phyloP scores from a whole-genome alignment of 2,797 vertebrate species.

The Manis pentadactyla region DNA sequence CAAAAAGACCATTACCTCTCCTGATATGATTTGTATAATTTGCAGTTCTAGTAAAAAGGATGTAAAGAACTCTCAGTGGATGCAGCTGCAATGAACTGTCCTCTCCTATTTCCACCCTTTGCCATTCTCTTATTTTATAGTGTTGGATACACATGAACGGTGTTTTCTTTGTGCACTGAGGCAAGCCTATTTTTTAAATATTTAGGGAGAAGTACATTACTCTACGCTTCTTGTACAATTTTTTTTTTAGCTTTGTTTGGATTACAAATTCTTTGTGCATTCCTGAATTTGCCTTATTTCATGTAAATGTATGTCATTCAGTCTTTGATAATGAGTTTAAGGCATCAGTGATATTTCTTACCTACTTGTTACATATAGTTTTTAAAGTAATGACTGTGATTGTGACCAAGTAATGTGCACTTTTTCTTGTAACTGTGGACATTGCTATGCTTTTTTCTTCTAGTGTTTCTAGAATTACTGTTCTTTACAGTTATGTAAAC shows the following conservation, averaged over 20 bases:
- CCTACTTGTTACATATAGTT: slow-evolving; percentile 92
- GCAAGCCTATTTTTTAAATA: slow-evolving; percentile 88
- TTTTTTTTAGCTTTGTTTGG: slow-evolving; percentile 88
- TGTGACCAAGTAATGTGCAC: slow-evolving; percentile 94
- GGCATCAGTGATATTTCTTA: slow-evolving; percentile 91
- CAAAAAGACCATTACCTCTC: slow-evolving; percentile 85
- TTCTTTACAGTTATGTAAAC: slow-evolving; percentile 90
- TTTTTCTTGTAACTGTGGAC: slow-evolving; percentile 93
- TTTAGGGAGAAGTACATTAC: slow-evolving; percentile 88
- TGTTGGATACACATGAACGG: slow-evolving; percentile 87
- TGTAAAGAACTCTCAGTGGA: slow-evolving; percentile 86
- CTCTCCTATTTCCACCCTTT: slow-evolving; percentile 72
- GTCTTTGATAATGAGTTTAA: slow-evolving; percentile 90
- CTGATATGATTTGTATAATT: slow-evolving; percentile 86
- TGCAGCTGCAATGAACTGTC: slow-evolving; percentile 86
- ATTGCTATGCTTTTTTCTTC: slow-evolving; percentile 93
- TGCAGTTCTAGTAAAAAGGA: slow-evolving; percentile 85
- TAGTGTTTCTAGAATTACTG: slow-evolving; percentile 93
- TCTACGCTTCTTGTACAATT: slow-evolving; percentile 87
- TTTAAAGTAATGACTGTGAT: slow-evolving; percentile 93
- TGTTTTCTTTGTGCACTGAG: slow-evolving; percentile 90
- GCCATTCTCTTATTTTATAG: slow-evolving; percentile 88
- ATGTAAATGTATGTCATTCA: slow-evolving; percentile 89
- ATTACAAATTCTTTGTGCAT: slow-evolving; percentile 90
- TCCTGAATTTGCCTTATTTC: slow-evolving; percentile 93